Base-by-base conservation (phyloP, 30 jellyfish, hydroid and myxozoan genomes). In the Hydractinia echinata region DNA sequence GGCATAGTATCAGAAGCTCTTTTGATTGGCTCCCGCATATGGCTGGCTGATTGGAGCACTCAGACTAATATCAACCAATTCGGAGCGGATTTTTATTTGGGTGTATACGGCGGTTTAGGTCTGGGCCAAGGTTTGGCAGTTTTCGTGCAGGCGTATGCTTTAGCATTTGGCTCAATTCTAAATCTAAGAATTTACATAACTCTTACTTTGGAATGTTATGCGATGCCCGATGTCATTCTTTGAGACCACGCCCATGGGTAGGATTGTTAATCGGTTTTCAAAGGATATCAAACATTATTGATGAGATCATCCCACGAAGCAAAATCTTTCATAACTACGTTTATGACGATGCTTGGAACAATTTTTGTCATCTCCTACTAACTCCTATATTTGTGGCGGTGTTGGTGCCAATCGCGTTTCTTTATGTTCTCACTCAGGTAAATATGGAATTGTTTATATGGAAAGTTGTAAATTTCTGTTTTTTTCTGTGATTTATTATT, bases 161-260 rank as follows among this genome's bases (percentile, higher is more conserved):
- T 95, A 83, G 87, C 96, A 3, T 58, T 89, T 67, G 97, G 96
- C 4, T 84, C 96, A 1, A 71, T 74, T 54, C 53, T 19, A 4
- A 99, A 1, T 86, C 97, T 5, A 64, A 73, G 48, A 72, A 49
- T 10, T 87, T 95, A 6, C 99, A 95, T 61, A 66, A 86, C 54
- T 53, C 67, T 18, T 95, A 10, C 77, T 95, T 53, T 48, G 15
- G 67, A 89, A 78, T 66, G 76, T 95, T 14, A 71, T 94, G 48
- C 95, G 85, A 53, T 86, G 96, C 70, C 95, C 96, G 7, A 95
- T 95, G 98, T 73, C 82, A 73, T 95, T 95, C 67, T 95, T 95
- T 83, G 99, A 95, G 66, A 73, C 97, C 14, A 95, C 99, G 14
- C 99, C 99, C 6, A 82, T 90, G 86, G 99, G 99, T 7, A 70